Conservation (phyloP, 2,113 vertebrate species). For the Heterocephalus glaber region DNA sequence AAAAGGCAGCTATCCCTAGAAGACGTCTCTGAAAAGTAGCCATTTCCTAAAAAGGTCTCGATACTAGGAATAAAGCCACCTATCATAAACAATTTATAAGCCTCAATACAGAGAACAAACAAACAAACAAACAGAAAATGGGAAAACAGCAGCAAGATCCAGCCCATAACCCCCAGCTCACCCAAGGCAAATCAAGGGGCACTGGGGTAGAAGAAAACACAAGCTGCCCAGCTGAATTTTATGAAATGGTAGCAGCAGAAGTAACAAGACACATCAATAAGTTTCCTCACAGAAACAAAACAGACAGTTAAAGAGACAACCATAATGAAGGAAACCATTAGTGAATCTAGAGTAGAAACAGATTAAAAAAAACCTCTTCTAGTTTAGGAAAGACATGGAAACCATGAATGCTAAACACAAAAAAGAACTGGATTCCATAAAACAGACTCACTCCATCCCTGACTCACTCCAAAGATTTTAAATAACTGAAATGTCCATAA, state of each 20-base stretch:
- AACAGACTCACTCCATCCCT: not conserved
- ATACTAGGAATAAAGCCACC: not conserved
- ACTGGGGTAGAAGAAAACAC: not conserved
- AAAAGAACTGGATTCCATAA: not conserved
- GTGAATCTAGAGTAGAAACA: not conserved
- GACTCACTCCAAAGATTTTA: slow-evolving; percentile 13
- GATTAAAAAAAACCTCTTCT: not conserved
- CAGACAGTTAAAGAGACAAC: not conserved
- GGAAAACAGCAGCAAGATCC: not conserved
- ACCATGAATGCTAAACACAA: not conserved
- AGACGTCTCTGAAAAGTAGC: not conserved
- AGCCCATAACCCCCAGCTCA: not conserved
- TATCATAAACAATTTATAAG: not conserved
- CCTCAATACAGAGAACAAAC: not conserved
- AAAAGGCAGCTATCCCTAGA: not conserved
- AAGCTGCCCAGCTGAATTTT: not conserved
- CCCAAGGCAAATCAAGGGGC: not conserved
- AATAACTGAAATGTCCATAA: not conserved
- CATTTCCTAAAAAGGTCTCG: not conserved
- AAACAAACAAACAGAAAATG: not conserved
- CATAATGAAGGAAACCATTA: not conserved
- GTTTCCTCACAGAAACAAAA: not conserved
- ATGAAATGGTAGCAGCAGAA: not conserved
- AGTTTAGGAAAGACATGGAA: not conserved
- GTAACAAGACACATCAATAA: not conserved